Evolutionary conservation across 2,888 invertebrate species (phyloP), one percentile per base, ranked within the genome.

Genomic region (Entomobrya proxima): DNA sequence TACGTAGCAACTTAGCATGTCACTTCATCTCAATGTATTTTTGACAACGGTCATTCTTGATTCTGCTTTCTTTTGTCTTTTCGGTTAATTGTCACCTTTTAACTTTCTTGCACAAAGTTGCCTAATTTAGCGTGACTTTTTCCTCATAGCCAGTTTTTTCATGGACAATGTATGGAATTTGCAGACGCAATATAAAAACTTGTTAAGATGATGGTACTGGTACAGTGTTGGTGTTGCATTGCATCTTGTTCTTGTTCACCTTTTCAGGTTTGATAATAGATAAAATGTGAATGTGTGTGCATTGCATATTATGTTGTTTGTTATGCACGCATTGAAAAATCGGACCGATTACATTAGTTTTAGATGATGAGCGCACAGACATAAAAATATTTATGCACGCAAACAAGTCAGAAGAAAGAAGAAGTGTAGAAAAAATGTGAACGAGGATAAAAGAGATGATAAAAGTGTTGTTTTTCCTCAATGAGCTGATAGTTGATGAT

Each of bases 381-480:
- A 30, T 24, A 27, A 15, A 58, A 30, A 18, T 32, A 30, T 58
- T 58, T 58, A 58, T 58, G 55, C 58, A 58, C 30, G 58, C 30
- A 58, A 58, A 58, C 58, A 58, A 58, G 58, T 58, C 58, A 18
- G 30, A 55, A 15, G n/a, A 50, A 18, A 50, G 50, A 21, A 21
- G 50, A 50, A 4, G 52, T n/a, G n/a, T n/a, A n/a, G 27, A 55
- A 58, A 58, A 58, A 58, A 30, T 15, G 58, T 58, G 58, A 58
- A 58, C 58, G 58, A 58, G 58, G 30, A 58, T 58, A 58, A 58
- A 58, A 44, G 44, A 15, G 55, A 27, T 27, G 55, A 55, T 55
- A 55, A 55, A 58, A 58, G 24, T 58, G 58, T 58, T 58, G 32
- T 58, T 58, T 55, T 58, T 58, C 58, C 58, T 58, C 58, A 58